These are phyloP conservation scores for Oreohelix idahoensis DNA, from an alignment of 1,140 invertebrate genomes.

Conservation along the genomic window DNA sequence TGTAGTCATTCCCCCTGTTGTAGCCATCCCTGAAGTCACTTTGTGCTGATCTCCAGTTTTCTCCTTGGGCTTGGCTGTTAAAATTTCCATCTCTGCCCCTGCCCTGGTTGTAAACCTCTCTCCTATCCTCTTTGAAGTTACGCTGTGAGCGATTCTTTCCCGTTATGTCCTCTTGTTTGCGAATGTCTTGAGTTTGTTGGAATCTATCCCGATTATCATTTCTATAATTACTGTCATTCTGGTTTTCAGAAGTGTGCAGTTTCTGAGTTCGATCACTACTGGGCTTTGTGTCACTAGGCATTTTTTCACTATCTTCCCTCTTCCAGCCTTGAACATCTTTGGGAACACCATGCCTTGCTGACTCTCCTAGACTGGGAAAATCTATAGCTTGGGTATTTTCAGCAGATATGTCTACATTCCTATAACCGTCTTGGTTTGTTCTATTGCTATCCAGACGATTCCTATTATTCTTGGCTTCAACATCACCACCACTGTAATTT, in stretches of 20 bases:
- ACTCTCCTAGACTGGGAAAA: conserved; percentile 14
- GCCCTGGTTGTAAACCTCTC: neutral
- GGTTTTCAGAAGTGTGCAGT: neutral
- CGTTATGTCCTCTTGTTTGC: neutral
- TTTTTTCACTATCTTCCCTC: neutral
- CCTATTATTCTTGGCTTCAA: neutral
- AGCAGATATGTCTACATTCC: neutral
- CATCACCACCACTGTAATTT: neutral
- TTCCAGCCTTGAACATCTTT: neutral
- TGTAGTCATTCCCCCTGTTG: neutral
- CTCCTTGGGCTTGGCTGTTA: neutral
- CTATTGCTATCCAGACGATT: neutral
- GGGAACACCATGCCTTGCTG: neutral
- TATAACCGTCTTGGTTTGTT: neutral
- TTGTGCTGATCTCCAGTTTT: conserved; percentile 22
- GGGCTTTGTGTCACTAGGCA: neutral
- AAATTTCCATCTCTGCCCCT: neutral
- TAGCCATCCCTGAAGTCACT: conserved; percentile 5
- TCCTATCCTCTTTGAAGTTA: conserved; percentile 9
- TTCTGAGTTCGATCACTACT: neutral
- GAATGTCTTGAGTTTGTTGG: conserved; percentile 7
- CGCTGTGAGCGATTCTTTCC: neutral
- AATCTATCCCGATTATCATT: neutral
- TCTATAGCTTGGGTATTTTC: neutral
- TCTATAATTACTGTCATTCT: neutral